Evolutionary conservation across 2,113 vertebrate species (phyloP), one percentile per base, ranked within the genome.

Genomic region (Ceyx melanurus): DNA sequence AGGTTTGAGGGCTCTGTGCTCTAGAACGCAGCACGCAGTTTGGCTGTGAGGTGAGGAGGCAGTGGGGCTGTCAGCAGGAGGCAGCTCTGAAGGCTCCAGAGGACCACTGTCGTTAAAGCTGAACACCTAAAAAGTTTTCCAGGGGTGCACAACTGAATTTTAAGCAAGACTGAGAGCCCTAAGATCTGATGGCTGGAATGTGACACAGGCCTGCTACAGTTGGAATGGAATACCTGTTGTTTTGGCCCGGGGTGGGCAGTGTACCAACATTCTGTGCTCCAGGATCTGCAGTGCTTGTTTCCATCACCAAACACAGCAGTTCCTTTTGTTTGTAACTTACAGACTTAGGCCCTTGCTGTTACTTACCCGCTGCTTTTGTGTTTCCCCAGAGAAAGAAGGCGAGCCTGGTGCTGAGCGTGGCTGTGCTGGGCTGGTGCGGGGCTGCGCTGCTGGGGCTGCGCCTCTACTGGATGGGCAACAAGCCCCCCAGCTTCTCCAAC

Each of bases 401-500:
- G 89, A 97, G 97, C 73, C 98, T 99, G 81, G 97, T 99, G 94
- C 96, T 98, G 84, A 99, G 98, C 76, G 95, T 99, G 91, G 98
- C 98, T 86, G 95, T 99, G 88, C 95, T 99, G 97, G 98, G 98
- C 40, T 97, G 92, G 76, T 99, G 99, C 98, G 99, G 99, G 25
- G 97, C 97, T 70, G 73, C 98, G 8, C 97, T 99, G 71, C 95
- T 99, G 94, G 98, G 98, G 54, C 94, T 97, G 92, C 99, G 99
- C 57, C 98, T 99, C 31, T 99, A 99, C 98, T 99, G 99, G 99
- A 99, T 99, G 99, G 99, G 99, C 78, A 99, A 99, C 97, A 99
- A 98, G 74, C 99, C 99, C n/a, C 99, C 99, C 23, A 99, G 99
- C 97, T 99, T 99, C 97, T 99, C 99, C 96, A 99, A 99, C 97